Conservation (phyloP, 2,888 invertebrate species). For the Priocnemis perturbator region DNA sequence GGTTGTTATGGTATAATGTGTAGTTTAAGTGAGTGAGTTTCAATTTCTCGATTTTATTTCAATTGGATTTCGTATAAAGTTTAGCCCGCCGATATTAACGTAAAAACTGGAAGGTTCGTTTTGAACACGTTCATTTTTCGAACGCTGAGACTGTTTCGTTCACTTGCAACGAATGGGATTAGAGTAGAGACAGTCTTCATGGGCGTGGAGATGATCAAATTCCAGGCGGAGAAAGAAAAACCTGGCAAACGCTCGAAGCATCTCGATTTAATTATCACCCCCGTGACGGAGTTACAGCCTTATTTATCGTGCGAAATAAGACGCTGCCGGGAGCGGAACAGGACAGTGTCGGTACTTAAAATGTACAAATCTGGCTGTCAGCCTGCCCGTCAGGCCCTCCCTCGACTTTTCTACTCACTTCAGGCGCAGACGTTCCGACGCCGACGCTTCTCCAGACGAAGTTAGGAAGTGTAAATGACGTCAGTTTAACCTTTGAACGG, state of each 20-base stretch:
- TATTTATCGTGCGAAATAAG: constrained; percentile 59
- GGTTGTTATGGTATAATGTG: no score
- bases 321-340: constrained; percentile 40
- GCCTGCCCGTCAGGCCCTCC: constrained; percentile 55
- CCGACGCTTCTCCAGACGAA: constrained; percentile 48
- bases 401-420: constrained; percentile 51
- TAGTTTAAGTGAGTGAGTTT: no score
- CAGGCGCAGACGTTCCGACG: constrained; percentile 39
- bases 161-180: no score
- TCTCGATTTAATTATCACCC: constrained; percentile 59
- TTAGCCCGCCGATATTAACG: no score
- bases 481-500: constrained; percentile 51
- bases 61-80: no score
- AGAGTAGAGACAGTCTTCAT: constrained; percentile 1
- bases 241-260: constrained; percentile 35
- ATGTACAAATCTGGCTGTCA: constrained; percentile 67
- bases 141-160: no score
- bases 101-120: no score
- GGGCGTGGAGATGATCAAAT: constrained; percentile 17
- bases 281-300: constrained; percentile 45
- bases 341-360: constrained; percentile 50
- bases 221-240: constrained; percentile 26
- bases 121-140: not conserved
- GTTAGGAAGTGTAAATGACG: constrained; percentile 60
- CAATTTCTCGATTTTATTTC: no score